Conservation (phyloP, 2,797 vertebrate genomes). For the Lacerta agilis region DNA sequence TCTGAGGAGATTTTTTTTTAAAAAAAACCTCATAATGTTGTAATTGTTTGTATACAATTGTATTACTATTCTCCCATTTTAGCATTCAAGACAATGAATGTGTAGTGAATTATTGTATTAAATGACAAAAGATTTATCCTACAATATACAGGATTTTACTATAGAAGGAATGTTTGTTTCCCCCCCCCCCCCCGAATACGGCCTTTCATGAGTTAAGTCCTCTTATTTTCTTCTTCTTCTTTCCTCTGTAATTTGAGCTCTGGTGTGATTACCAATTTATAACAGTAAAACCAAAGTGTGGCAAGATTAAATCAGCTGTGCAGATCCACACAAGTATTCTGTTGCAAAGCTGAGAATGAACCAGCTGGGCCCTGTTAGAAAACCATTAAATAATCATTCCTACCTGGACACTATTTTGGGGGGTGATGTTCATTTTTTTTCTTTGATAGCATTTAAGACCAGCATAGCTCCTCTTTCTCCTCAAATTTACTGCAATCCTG, state of each 20-base stretch:
- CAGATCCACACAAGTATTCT: not conserved
- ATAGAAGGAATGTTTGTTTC: not conserved
- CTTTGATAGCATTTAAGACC: not conserved
- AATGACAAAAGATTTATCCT: not conserved
- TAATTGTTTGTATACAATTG: too few species aligned
- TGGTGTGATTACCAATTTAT: not conserved
- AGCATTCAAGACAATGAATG: not conserved
- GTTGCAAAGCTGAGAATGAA: not conserved
- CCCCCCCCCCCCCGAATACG: not conserved
- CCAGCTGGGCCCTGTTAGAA: not conserved
- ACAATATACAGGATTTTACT: not conserved
- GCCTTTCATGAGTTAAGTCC: not conserved
- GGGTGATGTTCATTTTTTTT: not conserved
- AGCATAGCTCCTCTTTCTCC: not conserved
- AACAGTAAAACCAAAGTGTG: not conserved
- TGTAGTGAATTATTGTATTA: not conserved
- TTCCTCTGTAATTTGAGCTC: not conserved
- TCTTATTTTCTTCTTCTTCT: not conserved
- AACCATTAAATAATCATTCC: not conserved
- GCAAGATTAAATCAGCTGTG: not conserved
- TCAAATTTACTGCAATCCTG: not conserved
- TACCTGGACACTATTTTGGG: not conserved
- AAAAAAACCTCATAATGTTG: too few species aligned
- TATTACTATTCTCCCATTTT: too few species aligned
- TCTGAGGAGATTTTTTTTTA: not conserved